Evolutionary conservation across 2,888 invertebrate species (phyloP).

Genomic region (Eilema griseolum): DNA sequence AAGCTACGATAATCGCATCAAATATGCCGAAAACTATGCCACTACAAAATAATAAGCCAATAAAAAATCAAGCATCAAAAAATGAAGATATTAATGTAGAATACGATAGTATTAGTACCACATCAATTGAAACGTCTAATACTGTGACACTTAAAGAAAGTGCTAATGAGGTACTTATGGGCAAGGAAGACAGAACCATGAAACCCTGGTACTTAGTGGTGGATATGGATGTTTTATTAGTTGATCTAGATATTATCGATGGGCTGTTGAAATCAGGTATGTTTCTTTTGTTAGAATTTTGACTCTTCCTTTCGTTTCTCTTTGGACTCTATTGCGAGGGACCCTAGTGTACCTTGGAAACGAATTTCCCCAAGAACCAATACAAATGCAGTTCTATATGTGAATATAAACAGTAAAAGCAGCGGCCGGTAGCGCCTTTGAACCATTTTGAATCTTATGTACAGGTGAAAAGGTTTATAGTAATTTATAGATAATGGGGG

Average conservation of each 20-base stretch:
- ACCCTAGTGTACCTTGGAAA: no score
- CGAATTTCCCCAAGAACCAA: no score
- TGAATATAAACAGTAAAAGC: no score
- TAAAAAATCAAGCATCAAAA: background rate
- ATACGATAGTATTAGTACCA: background rate
- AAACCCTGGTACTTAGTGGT: constrained; percentile 54
- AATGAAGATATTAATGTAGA: background rate
- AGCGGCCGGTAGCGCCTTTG: no score
- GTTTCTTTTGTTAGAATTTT: constrained; percentile 17
- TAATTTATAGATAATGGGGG: no score
- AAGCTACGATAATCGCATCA: background rate
- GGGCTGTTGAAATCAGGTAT: constrained; percentile 53
- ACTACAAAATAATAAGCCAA: constrained; percentile 1
- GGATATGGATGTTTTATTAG: constrained; percentile 54
- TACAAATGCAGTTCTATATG: no score
- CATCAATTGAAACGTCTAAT: background rate
- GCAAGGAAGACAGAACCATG: constrained; percentile 5
- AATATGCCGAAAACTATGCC: background rate
- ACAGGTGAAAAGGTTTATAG: no score
- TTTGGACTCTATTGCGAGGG: no score
- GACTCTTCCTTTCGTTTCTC: no score
- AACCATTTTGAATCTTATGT: no score
- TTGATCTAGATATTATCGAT: constrained; percentile 52
- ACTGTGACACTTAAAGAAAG: background rate
- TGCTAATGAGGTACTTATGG: background rate